Evolutionary conservation across 2,113 vertebrate genomes (phyloP), one percentile per base, ranked within the genome.

Genomic region (Gymnarchus niloticus): DNA sequence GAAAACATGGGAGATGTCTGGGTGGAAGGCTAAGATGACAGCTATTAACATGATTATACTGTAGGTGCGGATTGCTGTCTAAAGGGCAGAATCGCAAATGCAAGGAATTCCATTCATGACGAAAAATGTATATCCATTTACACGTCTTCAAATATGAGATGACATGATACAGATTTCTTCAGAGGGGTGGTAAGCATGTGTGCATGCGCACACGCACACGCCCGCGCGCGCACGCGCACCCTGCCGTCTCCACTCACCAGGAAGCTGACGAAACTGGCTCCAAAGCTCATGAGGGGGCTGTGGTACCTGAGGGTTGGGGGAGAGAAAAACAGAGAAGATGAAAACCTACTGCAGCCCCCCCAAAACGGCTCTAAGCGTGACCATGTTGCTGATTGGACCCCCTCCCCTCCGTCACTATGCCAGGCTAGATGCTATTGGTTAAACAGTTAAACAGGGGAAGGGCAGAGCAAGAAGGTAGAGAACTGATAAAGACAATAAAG

Each of bases 261-360:
- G 91, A 99, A 99, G 88, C 97, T 99, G 91, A 99, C 98, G 56
- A 99, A 99, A 90, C 98, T 99, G 88, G 98, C 98, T 87, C 98
- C 98, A 86, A 99, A 99, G 91, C 98, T 99, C 98, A 99, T 99
- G 90, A 99, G 88, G 0, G 98, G 98, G 81, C 98, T 99, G 65
- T 98, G 97, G 84, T 95, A 96, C 94, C 98, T 99, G 88, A 3
- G n/a, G 21, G 46, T 14, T 52, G 41, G n/a, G 56, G 12, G 23
- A 78, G 41, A 61, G 56, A 48, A 37, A 46, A 48, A 23, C 23
- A 54, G 41, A n/a, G 46, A 84, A 7, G 44, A 37, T 2, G 33
- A 59, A 3, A 9, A 14, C 52, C 33, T 21, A 41, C 95, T 25
- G 97, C 95, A 17, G 19, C 49, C 80, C 49, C 37, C 96, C 96